A percentile compares a stretch with the other conserved stretches of the same genome.
Conservation (phyloP, 1,140 invertebrate species). For the Cryptotermes secundus region DNA sequence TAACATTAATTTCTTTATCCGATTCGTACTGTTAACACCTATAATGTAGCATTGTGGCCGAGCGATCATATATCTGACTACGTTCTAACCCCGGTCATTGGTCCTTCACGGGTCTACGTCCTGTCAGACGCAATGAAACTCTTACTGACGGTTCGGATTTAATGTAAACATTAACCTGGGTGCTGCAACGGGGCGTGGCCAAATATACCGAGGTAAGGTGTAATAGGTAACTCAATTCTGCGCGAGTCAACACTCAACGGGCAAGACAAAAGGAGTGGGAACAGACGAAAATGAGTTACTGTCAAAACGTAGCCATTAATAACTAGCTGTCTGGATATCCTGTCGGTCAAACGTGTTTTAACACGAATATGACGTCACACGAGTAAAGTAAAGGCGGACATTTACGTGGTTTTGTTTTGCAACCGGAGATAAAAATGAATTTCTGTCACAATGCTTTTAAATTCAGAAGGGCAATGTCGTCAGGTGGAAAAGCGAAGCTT, state of each 20-base stretch:
- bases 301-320: slow-evolving; percentile 12
- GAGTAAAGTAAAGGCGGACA: not conserved
- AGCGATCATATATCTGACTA: not conserved
- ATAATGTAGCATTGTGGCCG: not conserved
- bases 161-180: slow-evolving; percentile 13
- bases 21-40: not conserved
- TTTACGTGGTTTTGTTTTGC: not conserved
- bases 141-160: not conserved
- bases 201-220: not conserved
- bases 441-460: not conserved
- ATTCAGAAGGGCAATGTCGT: not conserved
- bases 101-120: not conserved
- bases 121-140: not conserved
- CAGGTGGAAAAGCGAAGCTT: not conserved
- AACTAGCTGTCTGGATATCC: slow-evolving; percentile 6
- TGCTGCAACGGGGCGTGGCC: not conserved
- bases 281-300: slow-evolving; percentile 2
- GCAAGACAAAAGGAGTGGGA: not conserved
- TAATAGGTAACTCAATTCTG: slow-evolving; percentile 10
- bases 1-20: not conserved
- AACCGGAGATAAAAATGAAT: not conserved
- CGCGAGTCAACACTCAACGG: slow-evolving; percentile 13
- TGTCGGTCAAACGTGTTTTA: not conserved
- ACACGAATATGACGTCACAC: not conserved
- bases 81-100: not conserved